A percentile compares a stretch with the other conserved stretches of the same genome.
Conservation (phyloP, 2,888 invertebrate species). For the Philhelius pedissequus region DNA sequence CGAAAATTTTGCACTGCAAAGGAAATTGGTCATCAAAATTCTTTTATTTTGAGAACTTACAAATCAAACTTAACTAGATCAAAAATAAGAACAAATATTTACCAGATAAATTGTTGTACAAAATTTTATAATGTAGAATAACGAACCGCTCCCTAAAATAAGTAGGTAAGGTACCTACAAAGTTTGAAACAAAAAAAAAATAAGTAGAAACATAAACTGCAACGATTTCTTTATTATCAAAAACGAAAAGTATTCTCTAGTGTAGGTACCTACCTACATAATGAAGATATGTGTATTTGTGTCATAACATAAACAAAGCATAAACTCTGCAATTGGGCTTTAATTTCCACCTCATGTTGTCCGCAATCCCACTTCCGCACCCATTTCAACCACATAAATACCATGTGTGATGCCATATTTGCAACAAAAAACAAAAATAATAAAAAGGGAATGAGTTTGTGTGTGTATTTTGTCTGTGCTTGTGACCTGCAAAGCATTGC, state of each 20-base stretch:
- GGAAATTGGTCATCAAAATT: too few species aligned
- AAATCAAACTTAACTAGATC: too few species aligned
- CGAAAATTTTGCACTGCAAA: too few species aligned
- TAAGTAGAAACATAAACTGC: not conserved
- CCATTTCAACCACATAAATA: slow-evolving; percentile 52
- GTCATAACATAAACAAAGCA: slow-evolving; percentile 48
- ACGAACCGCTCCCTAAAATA: not conserved
- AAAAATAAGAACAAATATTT: too few species aligned
- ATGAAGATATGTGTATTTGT: slow-evolving; percentile 19
- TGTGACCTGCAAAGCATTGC: slow-evolving; percentile 51
- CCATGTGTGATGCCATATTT: slow-evolving; percentile 55
- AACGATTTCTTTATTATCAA: slow-evolving; percentile 36
- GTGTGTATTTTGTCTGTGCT: not conserved
- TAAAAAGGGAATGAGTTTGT: not conserved
- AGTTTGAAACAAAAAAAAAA: not conserved
- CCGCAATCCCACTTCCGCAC: slow-evolving; percentile 26
- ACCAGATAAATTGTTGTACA: too few species aligned
- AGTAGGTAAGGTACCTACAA: too few species aligned
- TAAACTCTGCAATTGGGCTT: slow-evolving; percentile 53
- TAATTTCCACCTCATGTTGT: slow-evolving; percentile 56
- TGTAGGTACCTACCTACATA: not conserved
- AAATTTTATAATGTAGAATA: not conserved
- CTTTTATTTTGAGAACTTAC: too few species aligned
- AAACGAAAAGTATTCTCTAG: too few species aligned
- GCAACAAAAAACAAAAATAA: slow-evolving; percentile 24